Evolutionary conservation across 2,888 invertebrate species (phyloP), one percentile per base, ranked within the genome.

Genomic region (Galerucella calmariensis): DNA sequence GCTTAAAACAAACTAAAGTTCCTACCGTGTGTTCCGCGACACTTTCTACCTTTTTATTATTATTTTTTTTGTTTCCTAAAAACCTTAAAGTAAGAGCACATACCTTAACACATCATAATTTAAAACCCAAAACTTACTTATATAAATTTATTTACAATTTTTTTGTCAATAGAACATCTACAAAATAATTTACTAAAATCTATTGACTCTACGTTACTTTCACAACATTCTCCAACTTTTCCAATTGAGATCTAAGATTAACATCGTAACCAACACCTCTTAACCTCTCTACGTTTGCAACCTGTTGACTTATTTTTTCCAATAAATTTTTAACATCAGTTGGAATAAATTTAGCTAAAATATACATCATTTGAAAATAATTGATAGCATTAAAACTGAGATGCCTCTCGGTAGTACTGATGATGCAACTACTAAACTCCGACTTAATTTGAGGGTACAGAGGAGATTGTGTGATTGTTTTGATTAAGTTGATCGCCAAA

Each of bases 211-310:
- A 16, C 5, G 16, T 46, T 48, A 56, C 61, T 67, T 76, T 74
- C 24, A 79, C 69, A 65, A 66, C 72, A 69, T 72, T 77, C 73
- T 85, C 83, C 48, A 86, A 78, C 73, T 78, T 83, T 74, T 85
- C 85, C 16, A 84, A 82, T 73, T 84, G 81, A 75, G 84, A 84
- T 81, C 89, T 86, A 46, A 89, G 82, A 72, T 83, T 85, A 61
- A 85, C 84, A 83, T 89, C 89, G 79, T 84, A 88, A 4, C 88
- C 88, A 14, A 88, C 87, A 10, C 89, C 89, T 76, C 89, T 81
- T 82, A 87, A 87, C 63, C 82, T 82, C 81, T 89, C 89, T 2
- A 89, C 87, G 72, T 85, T 85, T n/a, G 77, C 78, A 27, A 89
- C 83, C 67, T 88, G 85, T 51, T 84, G 79, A 65, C 84, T 84